Evolutionary conservation across 30 jellyfish, hydroid and myxozoan genomes (phyloP).

Genomic region (Sanderia malayensis): DNA sequence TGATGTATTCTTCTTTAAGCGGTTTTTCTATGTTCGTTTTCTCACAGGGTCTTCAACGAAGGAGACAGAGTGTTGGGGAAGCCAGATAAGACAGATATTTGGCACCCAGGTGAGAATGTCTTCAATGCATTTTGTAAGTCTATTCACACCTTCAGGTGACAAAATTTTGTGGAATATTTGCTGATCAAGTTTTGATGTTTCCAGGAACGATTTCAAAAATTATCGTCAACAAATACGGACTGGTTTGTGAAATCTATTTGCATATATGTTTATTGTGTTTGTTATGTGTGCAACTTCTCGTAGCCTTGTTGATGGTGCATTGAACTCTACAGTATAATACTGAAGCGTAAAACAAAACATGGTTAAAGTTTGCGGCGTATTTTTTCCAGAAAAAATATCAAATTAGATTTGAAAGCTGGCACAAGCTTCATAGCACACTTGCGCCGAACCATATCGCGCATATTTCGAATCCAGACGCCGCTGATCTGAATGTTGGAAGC

Average conservation of each 20-base stretch:
- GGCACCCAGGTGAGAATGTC: slow-evolving; percentile 85
- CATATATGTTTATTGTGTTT: no score
- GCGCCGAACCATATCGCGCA: slow-evolving; percentile 67
- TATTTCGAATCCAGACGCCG: slow-evolving; percentile 26
- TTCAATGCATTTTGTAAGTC: neutral
- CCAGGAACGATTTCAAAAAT: slow-evolving; percentile 43
- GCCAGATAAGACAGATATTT: slow-evolving; percentile 85
- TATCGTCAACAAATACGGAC: slow-evolving; percentile 42
- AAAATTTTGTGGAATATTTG: no score
- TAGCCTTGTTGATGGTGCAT: no score
- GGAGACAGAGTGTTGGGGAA: slow-evolving; percentile 64
- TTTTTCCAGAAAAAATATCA: slow-evolving; percentile 49
- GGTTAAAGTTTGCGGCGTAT: neutral
- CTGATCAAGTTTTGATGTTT: neutral
- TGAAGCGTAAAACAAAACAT: no score
- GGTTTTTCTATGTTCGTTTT: neutral
- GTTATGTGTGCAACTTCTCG: no score
- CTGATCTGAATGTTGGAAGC: slow-evolving; percentile 69
- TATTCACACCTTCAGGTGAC: no score
- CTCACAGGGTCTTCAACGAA: slow-evolving; percentile 16
- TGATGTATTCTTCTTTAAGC: neutral
- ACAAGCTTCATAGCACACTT: slow-evolving; percentile 52
- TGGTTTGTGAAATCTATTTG: slow-evolving; percentile 13
- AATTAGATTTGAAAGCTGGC: slow-evolving; percentile 62
- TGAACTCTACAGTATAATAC: no score